Conservation (phyloP, 1,140 invertebrate species). For the Ostrea edulis region DNA sequence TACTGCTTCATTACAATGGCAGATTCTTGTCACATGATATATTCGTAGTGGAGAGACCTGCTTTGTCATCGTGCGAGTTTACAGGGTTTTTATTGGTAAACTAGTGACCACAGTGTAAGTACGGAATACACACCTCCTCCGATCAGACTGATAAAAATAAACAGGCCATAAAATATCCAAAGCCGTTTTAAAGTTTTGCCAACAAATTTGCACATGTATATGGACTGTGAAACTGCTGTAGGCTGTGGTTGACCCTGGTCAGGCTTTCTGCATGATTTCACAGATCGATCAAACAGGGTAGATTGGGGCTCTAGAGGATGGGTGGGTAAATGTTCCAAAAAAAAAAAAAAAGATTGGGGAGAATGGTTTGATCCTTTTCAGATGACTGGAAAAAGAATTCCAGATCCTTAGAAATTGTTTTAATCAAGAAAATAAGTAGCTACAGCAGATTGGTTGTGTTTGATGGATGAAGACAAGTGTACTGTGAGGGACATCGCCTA, state of each 20-base stretch:
- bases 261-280: background rate
- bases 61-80: background rate
- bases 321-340: background rate
- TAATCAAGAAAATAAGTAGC: background rate
- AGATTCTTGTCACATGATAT: background rate
- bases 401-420: background rate
- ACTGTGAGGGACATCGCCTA: background rate
- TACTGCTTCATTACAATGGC: background rate
- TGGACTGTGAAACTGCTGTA: background rate
- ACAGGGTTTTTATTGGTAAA: constrained; percentile 28
- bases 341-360: background rate
- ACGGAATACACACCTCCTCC: background rate
- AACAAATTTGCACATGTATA: constrained; percentile 21
- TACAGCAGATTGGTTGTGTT: background rate
- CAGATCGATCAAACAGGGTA: constrained; percentile 6
- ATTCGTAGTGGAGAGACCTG: background rate
- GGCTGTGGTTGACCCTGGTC: background rate
- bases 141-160: constrained; percentile 29
- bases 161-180: constrained; percentile 19
- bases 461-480: background rate
- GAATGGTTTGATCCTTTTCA: background rate
- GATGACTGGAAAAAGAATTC: background rate
- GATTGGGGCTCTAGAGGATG: background rate
- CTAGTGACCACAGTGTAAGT: background rate
- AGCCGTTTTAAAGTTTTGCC: constrained; percentile 22